These are phyloP conservation scores for Isichthys henryi DNA, from an alignment of 2,113 vertebrate genomes.

Conservation along the genomic window DNA sequence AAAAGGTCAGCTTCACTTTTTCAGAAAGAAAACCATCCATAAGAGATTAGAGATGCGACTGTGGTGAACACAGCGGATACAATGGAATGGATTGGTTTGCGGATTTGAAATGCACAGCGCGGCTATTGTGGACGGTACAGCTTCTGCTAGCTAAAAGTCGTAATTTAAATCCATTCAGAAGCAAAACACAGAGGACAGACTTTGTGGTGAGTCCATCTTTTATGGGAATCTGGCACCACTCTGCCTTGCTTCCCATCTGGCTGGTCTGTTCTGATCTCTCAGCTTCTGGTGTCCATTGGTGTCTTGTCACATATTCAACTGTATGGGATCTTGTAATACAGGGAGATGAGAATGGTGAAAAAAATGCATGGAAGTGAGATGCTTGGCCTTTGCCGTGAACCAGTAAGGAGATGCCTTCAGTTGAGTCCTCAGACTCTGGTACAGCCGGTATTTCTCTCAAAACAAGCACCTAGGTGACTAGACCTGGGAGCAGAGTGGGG, in stretches of 20 bases:
- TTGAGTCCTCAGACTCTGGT: not conserved
- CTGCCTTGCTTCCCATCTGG: not conserved
- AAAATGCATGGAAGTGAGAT: not conserved
- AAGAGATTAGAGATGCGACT: not conserved
- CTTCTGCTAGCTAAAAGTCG: not conserved
- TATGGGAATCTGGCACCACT: not conserved
- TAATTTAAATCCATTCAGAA: constrained; percentile 2
- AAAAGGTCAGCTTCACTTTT: constrained; percentile 1
- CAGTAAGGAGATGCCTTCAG: not conserved
- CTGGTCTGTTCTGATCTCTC: not conserved
- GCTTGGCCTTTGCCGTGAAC: not conserved
- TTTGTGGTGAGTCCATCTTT: not conserved
- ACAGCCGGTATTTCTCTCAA: not conserved
- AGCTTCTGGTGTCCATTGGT: not conserved
- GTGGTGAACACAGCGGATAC: not conserved
- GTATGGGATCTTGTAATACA: not conserved
- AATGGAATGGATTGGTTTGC: not conserved
- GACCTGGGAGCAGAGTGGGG: not conserved
- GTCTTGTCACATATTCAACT: not conserved
- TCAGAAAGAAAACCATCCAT: not conserved
- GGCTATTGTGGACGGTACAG: not conserved
- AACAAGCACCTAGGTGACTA: not conserved
- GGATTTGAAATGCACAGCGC: not conserved
- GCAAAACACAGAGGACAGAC: not conserved
- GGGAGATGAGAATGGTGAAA: not conserved